Evolutionary conservation across 1,140 invertebrate genomes (phyloP), one percentile per base, ranked within the genome.

Genomic region (Riptortus pedestris): DNA sequence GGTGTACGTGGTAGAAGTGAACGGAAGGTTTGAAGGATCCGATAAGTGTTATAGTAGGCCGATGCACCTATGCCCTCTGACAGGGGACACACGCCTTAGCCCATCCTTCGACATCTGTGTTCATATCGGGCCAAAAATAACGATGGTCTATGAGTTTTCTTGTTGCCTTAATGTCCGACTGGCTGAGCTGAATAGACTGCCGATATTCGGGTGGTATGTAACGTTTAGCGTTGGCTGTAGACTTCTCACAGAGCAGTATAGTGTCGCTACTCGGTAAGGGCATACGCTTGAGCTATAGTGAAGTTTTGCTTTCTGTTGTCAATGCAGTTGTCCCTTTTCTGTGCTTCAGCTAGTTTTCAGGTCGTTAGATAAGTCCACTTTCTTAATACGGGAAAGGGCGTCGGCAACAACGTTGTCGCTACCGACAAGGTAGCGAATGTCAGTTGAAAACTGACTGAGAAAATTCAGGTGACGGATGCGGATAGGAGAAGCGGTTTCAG

Each of bases 361-460:
- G 7, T 38, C 33, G 33, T 38, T 16, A 5, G 33, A 16, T 16
- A 16, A 38, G n/a, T 14, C 27, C 3, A 71, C 58, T 18, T 47
- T 58, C 55, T 70, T 67, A 1, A 73, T 63, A 7, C 72, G 51
- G 7, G 71, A 74, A 1, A 74, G 61, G 1, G 70, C 60, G 57
- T 74, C 71, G 1, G 72, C 73, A 1, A 71, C 67, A 0, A 68
- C 33, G 62, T 75, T 75, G 3, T 70, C 62, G 7, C 64, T 16
- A 0, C 74, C 74, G 11, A 11, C 20, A 2, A 22, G 11, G 24
- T 24, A 57, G 22, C 52, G 5, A 27, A 66, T 66, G 12, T 66
- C 45, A 3, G 65, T 62, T 4, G 60, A 26, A 62, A 66, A 66
- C 26, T 66, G 65, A 55, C 27, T 51, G n/a, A 57, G 22, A 24